phyloP scores from a whole-genome alignment of 2,888 invertebrate species.

The Kuschelorhynchus macadamiae region DNA sequence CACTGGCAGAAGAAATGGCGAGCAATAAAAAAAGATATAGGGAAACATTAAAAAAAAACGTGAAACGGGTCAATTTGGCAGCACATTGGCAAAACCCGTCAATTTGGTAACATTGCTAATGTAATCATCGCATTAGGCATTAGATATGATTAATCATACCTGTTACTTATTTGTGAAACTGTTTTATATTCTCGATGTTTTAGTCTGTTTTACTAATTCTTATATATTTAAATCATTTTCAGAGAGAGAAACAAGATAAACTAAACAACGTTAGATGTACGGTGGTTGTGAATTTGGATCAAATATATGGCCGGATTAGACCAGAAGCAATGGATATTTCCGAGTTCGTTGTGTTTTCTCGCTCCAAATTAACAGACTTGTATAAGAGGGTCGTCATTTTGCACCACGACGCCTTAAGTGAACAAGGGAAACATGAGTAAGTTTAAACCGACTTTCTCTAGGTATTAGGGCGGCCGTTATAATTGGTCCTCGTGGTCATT shows the following conservation, averaged over 20 bases:
- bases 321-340: conserved; percentile 64
- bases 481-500: no score
- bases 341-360: conserved; percentile 77
- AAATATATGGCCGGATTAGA: conserved; percentile 74
- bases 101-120: no score
- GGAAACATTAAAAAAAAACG: no score
- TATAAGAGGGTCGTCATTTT: conserved; percentile 76
- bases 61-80: no score
- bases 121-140: no score
- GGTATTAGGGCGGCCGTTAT: not conserved
- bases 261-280: conserved; percentile 84
- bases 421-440: conserved; percentile 75
- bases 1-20: no score
- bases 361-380: conserved; percentile 72
- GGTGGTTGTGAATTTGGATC: conserved; percentile 78
- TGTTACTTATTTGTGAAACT: no score
- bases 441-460: conserved; percentile 38
- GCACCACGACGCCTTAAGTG: conserved; percentile 76
- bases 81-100: no score
- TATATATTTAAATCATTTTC: conserved; percentile 50
- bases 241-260: conserved; percentile 82
- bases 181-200: no score
- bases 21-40: no score
- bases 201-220: no score
- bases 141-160: no score